Percentiles rank a stretch among this genome's conserved stretches.
Conservation (phyloP, 2,113 vertebrate genomes). For the Nerophis lumbriciformis region DNA sequence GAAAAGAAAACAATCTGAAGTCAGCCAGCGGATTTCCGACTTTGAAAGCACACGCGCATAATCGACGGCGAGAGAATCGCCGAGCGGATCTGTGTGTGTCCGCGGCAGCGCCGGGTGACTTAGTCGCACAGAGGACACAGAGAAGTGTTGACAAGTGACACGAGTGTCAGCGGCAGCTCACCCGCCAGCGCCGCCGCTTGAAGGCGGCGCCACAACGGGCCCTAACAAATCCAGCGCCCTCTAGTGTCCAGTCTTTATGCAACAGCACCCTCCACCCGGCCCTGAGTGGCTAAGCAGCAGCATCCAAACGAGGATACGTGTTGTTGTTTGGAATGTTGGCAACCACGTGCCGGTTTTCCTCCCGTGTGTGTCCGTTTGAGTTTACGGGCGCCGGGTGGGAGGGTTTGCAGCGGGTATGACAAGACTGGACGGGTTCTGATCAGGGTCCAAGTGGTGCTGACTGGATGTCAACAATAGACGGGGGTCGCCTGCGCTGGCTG, state of each 20-base stretch:
- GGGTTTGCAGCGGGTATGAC: constrained; percentile 45
- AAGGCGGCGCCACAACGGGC: background rate
- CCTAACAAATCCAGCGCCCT: constrained; percentile 13
- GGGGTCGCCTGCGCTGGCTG: constrained; percentile 36
- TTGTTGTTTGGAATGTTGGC: constrained; percentile 4
- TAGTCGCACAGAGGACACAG: constrained; percentile 39
- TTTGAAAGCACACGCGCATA: too few species aligned
- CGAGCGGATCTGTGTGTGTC: constrained; percentile 6
- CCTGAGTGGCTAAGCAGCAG: constrained; percentile 18
- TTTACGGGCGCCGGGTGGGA: background rate
- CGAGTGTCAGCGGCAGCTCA: constrained; percentile 48
- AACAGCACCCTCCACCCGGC: constrained; percentile 58
- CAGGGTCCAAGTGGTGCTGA: background rate
- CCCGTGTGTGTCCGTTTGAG: background rate
- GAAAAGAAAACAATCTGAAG: constrained; percentile 46
- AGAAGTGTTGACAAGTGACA: constrained; percentile 67
- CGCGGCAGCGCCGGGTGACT: constrained; percentile 16
- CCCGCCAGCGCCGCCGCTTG: constrained; percentile 12
- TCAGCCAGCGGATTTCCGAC: constrained; percentile 37
- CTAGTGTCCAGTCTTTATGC: constrained; percentile 57
- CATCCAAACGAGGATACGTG: too few species aligned
- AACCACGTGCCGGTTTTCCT: background rate
- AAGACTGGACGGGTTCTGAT: constrained; percentile 30
- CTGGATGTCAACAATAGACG: too few species aligned
- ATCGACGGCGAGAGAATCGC: background rate